Evolutionary conservation across 2,113 vertebrate genomes (phyloP).

Genomic region (Phalacrocorax pelagicus): DNA sequence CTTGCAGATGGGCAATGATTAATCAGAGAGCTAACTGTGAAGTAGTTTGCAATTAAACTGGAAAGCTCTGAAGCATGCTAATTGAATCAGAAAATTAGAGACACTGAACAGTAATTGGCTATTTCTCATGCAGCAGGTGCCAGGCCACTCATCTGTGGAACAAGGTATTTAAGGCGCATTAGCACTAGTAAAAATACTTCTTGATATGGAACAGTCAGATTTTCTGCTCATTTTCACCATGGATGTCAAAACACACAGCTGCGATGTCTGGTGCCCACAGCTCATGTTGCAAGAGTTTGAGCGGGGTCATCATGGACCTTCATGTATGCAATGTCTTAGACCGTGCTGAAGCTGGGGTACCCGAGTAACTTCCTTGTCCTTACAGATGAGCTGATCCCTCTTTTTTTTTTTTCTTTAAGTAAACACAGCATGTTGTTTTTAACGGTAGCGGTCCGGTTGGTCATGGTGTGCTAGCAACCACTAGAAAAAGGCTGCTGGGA

Average conservation of each 20-base stretch:
- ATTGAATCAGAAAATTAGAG: constrained; percentile 99
- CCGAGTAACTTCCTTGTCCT: background rate
- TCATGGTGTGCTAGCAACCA: background rate
- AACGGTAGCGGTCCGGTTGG: background rate
- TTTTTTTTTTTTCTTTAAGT: background rate
- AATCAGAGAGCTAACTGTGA: constrained; percentile 99
- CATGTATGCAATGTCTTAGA: background rate
- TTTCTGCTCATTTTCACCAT: constrained; percentile 95
- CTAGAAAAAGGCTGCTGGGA: background rate
- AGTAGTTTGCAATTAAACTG: constrained; percentile 99
- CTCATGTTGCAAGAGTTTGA: constrained; percentile 55
- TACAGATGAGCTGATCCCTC: background rate
- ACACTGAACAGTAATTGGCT: constrained; percentile 98
- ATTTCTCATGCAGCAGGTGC: constrained; percentile 99
- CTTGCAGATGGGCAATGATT: constrained; percentile 99
- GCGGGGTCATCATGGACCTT: constrained; percentile 47
- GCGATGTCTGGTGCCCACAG: constrained; percentile 70
- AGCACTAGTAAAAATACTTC: constrained; percentile 97
- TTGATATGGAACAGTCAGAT: constrained; percentile 97
- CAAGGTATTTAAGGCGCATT: constrained; percentile 99
- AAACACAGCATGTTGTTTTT: background rate
- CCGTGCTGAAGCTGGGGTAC: background rate
- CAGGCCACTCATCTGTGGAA: constrained; percentile 99
- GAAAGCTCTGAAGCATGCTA: constrained; percentile 99
- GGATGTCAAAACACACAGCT: constrained; percentile 85